A percentile compares a stretch with the other conserved stretches of the same genome.
Evolutionary conservation across 2,888 invertebrate genomes (phyloP).

Genomic region (Drosophila nr. medialis): DNA sequence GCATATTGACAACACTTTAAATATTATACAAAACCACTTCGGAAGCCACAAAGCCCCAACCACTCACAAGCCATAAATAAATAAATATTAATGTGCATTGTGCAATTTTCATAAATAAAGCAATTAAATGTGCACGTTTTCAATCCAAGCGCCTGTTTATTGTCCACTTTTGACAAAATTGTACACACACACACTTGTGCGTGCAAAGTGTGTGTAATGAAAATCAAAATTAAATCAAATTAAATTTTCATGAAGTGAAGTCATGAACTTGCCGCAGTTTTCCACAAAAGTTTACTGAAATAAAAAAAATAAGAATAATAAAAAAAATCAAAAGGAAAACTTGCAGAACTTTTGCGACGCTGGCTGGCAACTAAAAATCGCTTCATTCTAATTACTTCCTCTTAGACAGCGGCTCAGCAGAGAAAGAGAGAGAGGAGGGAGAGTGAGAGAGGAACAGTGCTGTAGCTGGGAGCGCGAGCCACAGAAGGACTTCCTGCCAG

Average conservation of each 20-base stretch:
- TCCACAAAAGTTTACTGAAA: slow-evolving; percentile 40
- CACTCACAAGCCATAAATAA: slow-evolving; percentile 48
- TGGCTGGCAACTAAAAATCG: slow-evolving; percentile 72
- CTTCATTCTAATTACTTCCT: slow-evolving; percentile 83
- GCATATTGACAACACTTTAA: slow-evolving; percentile 36
- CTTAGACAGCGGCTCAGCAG: slow-evolving; percentile 27
- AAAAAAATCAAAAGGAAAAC: slow-evolving; percentile 27
- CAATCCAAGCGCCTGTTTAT: slow-evolving; percentile 65
- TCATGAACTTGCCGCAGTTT: slow-evolving; percentile 46
- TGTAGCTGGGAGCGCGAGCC: slow-evolving; percentile 51
- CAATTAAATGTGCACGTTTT: slow-evolving; percentile 69
- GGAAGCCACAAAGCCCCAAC: slow-evolving; percentile 38
- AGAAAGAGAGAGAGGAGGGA: no score
- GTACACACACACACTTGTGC: slow-evolving; percentile 26
- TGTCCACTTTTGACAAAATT: slow-evolving; percentile 51
- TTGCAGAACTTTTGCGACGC: slow-evolving; percentile 46
- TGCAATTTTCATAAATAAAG: slow-evolving; percentile 75
- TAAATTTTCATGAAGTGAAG: slow-evolving; percentile 56
- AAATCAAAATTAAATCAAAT: slow-evolving; percentile 48
- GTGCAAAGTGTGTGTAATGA: slow-evolving; percentile 21
- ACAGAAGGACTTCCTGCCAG: slow-evolving; percentile 69
- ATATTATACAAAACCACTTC: slow-evolving; percentile 24
- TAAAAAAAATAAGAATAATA: slow-evolving; percentile 19
- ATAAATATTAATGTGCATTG: slow-evolving; percentile 44
- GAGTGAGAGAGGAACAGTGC: not conserved